A percentile compares a stretch with the other conserved stretches of the same genome.
Conservation (phyloP, 2,113 vertebrate species). For the Corythornis vintsioides region DNA sequence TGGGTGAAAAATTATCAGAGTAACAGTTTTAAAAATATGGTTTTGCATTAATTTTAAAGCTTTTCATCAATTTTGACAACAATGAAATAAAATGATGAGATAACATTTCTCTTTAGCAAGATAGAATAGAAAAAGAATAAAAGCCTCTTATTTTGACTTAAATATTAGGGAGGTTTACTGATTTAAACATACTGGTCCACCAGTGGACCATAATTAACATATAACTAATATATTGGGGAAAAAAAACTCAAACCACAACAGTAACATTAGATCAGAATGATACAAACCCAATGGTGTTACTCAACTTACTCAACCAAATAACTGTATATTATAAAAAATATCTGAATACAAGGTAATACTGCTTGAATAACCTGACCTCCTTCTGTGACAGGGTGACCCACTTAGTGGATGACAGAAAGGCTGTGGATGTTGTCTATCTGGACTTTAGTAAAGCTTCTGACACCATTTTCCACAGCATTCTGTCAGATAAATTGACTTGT, state of each 20-base stretch:
- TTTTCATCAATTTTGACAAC: neutral
- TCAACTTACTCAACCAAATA: neutral
- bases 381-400: no score
- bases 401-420: no score
- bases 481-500: no score
- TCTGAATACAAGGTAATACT: neutral
- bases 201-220: neutral
- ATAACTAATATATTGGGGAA: neutral
- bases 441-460: no score
- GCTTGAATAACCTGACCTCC: no score
- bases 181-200: neutral
- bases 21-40: neutral
- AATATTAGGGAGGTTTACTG: neutral
- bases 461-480: no score
- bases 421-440: no score
- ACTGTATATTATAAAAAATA: neutral
- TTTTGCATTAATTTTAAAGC: neutral
- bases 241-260: accelerated
- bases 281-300: neutral
- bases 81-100: neutral
- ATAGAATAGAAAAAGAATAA: neutral
- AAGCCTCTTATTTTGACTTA: neutral
- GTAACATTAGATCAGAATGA: neutral
- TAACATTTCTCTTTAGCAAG: neutral
- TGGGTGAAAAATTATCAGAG: neutral